phyloP scores from a whole-genome alignment of 2,113 vertebrate species.

The Pelodiscus sinensis region DNA sequence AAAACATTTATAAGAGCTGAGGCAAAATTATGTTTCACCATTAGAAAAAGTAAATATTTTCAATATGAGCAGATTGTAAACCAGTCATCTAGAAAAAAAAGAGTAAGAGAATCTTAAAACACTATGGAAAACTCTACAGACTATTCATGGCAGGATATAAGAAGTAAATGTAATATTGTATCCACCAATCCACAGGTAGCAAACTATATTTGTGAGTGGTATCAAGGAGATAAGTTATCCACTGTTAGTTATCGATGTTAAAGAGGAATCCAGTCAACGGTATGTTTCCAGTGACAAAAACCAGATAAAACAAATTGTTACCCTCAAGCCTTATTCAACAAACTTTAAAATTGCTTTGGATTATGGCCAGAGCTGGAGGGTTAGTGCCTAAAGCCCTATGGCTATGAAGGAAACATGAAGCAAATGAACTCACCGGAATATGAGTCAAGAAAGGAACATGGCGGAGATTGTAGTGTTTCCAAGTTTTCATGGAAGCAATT shows the following conservation, averaged over 20 bases:
- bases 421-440: conserved; percentile 13
- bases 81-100: not conserved
- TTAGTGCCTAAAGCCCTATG: no score
- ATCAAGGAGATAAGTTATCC: not conserved
- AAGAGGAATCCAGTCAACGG: not conserved
- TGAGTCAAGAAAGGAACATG: not conserved
- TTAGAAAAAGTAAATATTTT: not conserved
- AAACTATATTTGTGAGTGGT: not conserved
- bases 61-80: not conserved
- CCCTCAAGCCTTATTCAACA: not conserved
- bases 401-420: not conserved
- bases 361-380: not conserved
- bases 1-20: not conserved
- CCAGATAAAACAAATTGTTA: not conserved
- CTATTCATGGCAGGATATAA: not conserved
- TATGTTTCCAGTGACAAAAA: not conserved
- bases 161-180: not conserved
- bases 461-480: not conserved
- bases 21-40: not conserved
- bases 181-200: not conserved
- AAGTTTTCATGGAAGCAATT: not conserved
- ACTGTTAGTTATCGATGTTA: not conserved
- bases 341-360: not conserved
- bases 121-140: not conserved
- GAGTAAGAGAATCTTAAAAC: not conserved